Evolutionary conservation across 2,888 invertebrate genomes (phyloP), one percentile per base, ranked within the genome.

Genomic region (Napeogenes sylphis): DNA sequence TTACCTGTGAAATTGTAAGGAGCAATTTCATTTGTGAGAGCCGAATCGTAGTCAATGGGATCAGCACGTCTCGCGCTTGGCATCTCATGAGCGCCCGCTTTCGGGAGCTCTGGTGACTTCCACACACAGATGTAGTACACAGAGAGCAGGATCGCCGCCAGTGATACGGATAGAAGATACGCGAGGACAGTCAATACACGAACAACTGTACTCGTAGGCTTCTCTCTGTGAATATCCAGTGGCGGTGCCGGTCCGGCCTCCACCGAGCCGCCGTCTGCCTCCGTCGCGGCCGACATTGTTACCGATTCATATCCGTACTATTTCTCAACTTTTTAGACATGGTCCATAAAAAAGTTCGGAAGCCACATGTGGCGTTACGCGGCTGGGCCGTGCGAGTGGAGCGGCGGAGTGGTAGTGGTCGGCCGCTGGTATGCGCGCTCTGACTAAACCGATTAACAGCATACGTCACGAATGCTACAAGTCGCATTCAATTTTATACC

Each of bases 101-200:
- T 80, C 46, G 86, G 82, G 59, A 92, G 89, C 63, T 93, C 92
- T 2, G 95, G 95, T 6, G 90, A 85, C 75, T 94, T 93, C 96
- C 96, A 96, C 75, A 96, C 92, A 77, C 95, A 94, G 67, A 96
- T 92, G 83, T 96, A 96, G 83, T 96, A 96, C 59, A 94, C 92
- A 35, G 96, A 96, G 57, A 96, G 90, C 58, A 95, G 92, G 72
- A 96, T 95, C 5, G 95, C 96, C 4, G 95, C 95, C 84, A 95
- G 92, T n/a, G 96, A 96, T 56, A 96, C 96, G n/a, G 95, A 95
- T 68, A 95, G 90, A 71, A 96, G 92, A 83, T 96, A 96, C 12
- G 95, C 95, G 75, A 95, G 81, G 61, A 96, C 96, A 0, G 96
- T 96, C 68, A 96, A 90, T 60, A 96, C 92, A 54, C 96, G 84